Conservation (phyloP, 1,140 invertebrate species). For the Tetramorium simillimum region DNA sequence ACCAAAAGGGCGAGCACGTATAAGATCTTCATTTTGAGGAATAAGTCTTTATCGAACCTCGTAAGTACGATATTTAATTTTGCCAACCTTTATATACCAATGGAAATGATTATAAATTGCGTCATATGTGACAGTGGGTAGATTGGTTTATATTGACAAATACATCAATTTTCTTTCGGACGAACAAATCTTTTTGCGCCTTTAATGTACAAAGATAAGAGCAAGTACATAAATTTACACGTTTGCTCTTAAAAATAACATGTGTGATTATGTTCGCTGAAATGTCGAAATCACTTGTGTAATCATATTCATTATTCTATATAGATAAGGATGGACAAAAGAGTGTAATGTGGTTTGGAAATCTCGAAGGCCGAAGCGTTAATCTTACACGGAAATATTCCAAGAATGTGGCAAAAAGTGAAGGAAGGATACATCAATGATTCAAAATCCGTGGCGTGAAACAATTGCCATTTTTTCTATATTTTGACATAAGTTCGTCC, state of each 20-base stretch:
- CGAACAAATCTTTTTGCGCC: not conserved
- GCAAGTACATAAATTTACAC: no score
- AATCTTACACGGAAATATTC: slow-evolving; percentile 68
- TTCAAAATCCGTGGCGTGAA: slow-evolving; percentile 40
- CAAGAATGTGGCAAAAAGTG: slow-evolving; percentile 56
- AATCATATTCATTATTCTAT: no score
- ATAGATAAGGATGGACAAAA: slow-evolving; percentile 54
- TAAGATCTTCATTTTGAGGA: not conserved
- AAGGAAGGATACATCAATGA: slow-evolving; percentile 61
- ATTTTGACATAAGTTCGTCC: not conserved
- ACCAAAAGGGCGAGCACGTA: not conserved
- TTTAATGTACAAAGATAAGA: not conserved
- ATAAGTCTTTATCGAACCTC: not conserved
- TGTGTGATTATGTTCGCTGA: no score
- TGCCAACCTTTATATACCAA: not conserved
- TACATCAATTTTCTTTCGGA: not conserved
- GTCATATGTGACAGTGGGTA: not conserved
- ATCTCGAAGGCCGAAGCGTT: not conserved
- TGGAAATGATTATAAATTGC: not conserved
- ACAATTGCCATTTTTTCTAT: slow-evolving; percentile 53
- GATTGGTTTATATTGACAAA: not conserved
- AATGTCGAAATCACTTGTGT: no score
- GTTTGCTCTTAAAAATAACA: no score
- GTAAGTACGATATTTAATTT: not conserved
- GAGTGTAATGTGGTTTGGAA: slow-evolving; percentile 40